Conservation (phyloP, 2,113 vertebrate species). For the Platycercus adscitus region DNA sequence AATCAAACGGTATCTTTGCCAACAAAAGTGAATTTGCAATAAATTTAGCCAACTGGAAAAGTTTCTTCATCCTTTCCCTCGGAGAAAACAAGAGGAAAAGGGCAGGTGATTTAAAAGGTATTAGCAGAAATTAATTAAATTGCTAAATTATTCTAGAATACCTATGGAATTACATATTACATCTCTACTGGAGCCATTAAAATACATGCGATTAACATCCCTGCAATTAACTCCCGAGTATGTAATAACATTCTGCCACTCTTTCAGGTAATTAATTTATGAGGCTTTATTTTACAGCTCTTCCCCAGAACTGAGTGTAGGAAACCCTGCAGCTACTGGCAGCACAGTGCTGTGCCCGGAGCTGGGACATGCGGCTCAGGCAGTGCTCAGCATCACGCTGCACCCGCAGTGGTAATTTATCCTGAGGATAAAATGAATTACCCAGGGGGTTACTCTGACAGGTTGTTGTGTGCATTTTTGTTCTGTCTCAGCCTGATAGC, state of each 20-base stretch:
- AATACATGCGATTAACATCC: background rate
- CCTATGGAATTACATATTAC: conserved; percentile 11
- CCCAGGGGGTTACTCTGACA: background rate
- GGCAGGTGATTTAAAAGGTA: conserved; percentile 21
- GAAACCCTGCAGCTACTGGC: background rate
- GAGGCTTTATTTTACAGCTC: conserved; percentile 19
- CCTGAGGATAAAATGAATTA: background rate
- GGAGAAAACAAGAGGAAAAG: background rate
- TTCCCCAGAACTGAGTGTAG: background rate
- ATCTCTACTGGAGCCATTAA: conserved; percentile 15
- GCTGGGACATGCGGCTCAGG: background rate
- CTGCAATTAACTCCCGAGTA: conserved; percentile 31
- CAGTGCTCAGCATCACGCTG: background rate
- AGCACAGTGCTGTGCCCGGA: background rate
- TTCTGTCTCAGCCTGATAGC: background rate
- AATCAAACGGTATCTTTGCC: background rate
- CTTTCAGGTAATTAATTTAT: conserved; percentile 48
- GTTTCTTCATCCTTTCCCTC: background rate
- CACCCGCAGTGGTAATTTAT: background rate
- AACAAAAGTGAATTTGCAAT: background rate
- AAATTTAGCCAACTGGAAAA: background rate
- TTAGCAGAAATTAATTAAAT: conserved; percentile 57
- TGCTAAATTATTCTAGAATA: conserved; percentile 43
- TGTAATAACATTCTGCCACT: conserved; percentile 3
- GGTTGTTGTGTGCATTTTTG: background rate